Conservation (phyloP, 37 sponge, comb jelly and placozoan genomes). For the Petrosia ficiformis region DNA sequence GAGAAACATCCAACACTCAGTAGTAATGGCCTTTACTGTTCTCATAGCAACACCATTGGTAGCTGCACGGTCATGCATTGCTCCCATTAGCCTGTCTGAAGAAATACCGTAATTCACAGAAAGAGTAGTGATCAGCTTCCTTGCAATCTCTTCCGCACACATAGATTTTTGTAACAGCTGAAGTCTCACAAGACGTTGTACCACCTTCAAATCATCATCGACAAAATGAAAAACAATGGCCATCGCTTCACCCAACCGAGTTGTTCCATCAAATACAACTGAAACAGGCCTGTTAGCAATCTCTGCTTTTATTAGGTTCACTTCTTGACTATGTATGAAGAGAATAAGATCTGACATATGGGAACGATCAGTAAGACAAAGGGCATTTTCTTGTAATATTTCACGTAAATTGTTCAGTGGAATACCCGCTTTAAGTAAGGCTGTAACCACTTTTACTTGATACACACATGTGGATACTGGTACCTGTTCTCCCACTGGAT, state of each 20-base stretch:
- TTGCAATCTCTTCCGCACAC: constrained; percentile 2
- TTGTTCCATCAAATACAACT: constrained; percentile 23
- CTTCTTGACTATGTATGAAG: constrained; percentile 13
- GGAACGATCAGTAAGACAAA: background rate
- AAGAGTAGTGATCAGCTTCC: constrained; percentile 7
- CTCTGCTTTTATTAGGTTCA: background rate
- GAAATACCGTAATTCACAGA: background rate
- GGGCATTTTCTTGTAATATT: constrained; percentile 24
- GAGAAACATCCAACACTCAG: background rate
- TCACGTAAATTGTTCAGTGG: constrained; percentile 22
- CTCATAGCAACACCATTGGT: constrained; percentile 9
- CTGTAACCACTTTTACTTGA: constrained; percentile 26
- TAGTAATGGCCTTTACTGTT: background rate
- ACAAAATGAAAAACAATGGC: constrained; percentile 3
- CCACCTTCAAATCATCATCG: constrained; percentile 3
- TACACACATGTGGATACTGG: constrained; percentile 29
- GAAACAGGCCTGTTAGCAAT: constrained; percentile 17
- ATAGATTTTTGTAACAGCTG: constrained; percentile 1
- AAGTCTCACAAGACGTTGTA: background rate
- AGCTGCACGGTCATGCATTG: constrained; percentile 3
- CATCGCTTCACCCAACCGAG: background rate
- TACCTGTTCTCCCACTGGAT: constrained; percentile 26
- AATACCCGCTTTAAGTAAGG: constrained; percentile 32
- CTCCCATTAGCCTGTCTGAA: background rate
- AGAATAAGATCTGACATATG: constrained; percentile 14